Evolutionary conservation across 2,113 vertebrate species (phyloP).

Genomic region (Podarcis muralis): DNA sequence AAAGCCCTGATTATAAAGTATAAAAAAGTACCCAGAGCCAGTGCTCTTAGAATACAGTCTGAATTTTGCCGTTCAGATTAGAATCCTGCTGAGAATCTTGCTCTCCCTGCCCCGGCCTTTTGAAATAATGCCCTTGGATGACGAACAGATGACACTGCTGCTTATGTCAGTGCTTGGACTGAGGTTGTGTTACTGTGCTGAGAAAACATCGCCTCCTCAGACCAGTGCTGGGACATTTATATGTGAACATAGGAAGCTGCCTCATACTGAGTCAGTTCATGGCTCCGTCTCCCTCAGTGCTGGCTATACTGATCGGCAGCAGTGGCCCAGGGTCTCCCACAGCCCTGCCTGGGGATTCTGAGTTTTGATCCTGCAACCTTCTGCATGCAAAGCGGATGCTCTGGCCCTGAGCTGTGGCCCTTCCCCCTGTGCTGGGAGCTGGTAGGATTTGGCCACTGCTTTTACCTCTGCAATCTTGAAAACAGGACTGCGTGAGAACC

Average conservation of each 20-base stretch:
- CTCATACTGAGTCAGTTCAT: too few species aligned
- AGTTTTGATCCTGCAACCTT: too few species aligned
- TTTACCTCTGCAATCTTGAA: slow-evolving; percentile 21
- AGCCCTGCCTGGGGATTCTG: too few species aligned
- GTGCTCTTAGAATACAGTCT: neutral
- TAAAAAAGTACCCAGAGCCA: neutral
- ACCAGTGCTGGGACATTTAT: neutral
- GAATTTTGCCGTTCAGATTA: too few species aligned
- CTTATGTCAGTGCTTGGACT: neutral
- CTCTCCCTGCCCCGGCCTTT: neutral
- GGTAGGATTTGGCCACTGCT: slow-evolving; percentile 15
- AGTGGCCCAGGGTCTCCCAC: too few species aligned
- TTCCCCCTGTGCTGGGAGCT: neutral
- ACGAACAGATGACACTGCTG: neutral
- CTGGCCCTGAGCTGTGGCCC: too few species aligned
- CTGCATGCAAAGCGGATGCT: too few species aligned
- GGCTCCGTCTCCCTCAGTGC: too few species aligned
- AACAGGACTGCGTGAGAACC: slow-evolving; percentile 30
- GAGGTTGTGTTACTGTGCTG: neutral
- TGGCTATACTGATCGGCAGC: too few species aligned
- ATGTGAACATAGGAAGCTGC: neutral
- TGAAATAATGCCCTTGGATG: neutral
- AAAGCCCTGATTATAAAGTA: neutral
- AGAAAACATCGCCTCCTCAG: neutral
- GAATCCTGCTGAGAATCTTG: neutral